phyloP scores from a whole-genome alignment of 2,888 invertebrate species.

The Xylota segnis region DNA sequence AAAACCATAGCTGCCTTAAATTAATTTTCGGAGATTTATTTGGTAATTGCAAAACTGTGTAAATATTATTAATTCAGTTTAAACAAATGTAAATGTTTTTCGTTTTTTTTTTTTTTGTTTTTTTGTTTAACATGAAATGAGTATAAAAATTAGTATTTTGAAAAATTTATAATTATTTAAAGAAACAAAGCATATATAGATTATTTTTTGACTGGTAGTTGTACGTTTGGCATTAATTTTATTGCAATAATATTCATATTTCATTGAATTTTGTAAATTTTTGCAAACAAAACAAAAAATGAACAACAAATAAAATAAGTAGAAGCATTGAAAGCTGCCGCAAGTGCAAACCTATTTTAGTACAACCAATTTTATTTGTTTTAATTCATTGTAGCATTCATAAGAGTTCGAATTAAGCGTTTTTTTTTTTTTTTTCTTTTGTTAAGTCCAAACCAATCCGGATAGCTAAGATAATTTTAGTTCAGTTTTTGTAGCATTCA shows the following conservation, averaged over 20 bases:
- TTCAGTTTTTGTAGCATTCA: constrained; percentile 1
- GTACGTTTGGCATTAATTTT: constrained; percentile 61
- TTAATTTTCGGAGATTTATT: constrained; percentile 89
- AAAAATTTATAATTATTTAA: constrained; percentile 1
- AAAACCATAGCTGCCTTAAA: constrained; percentile 89
- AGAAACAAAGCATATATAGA: constrained; percentile 29
- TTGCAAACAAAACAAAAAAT: constrained; percentile 4
- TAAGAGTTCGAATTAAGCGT: constrained; percentile 8
- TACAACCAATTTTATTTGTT: constrained; percentile 68
- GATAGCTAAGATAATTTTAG: not conserved
- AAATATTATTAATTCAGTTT: constrained; percentile 2
- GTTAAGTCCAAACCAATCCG: constrained; percentile 9
- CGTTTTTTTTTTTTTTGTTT: too few species aligned
- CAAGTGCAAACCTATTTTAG: constrained; percentile 68
- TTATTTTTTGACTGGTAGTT: constrained; percentile 48
- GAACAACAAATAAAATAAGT: constrained; percentile 24
- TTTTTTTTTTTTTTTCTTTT: not conserved
- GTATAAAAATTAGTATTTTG: constrained; percentile 22
- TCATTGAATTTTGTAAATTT: constrained; percentile 37
- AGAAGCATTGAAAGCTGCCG: constrained; percentile 62
- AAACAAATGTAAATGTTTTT: not conserved
- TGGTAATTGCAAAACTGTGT: constrained; percentile 85
- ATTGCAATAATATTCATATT: constrained; percentile 19
- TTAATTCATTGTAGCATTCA: constrained; percentile 18
- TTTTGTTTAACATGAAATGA: too few species aligned